Percentiles rank a stretch among this genome's conserved stretches.
phyloP scores from a whole-genome alignment of 2,113 vertebrate species.

The Burhinus bistriatus region DNA sequence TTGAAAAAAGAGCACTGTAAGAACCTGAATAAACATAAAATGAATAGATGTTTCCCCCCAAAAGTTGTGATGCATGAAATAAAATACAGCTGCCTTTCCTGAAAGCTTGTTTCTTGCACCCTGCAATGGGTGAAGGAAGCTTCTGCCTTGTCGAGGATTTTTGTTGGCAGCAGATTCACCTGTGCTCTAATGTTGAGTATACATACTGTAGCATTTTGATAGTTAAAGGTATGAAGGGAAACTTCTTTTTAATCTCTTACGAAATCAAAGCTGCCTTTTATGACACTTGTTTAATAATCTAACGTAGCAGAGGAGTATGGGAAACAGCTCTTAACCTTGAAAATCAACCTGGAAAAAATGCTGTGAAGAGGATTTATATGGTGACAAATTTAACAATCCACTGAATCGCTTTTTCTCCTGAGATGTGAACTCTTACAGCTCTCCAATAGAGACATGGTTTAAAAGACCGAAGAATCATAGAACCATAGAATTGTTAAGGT shows the following conservation, averaged over 20 bases:
- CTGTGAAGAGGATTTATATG: slow-evolving; percentile 11
- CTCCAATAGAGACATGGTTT: background rate
- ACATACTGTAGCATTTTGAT: background rate
- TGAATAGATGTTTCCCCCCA: background rate
- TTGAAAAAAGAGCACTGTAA: background rate
- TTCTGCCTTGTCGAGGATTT: background rate
- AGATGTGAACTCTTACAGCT: background rate
- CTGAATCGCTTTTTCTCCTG: background rate
- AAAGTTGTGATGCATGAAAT: background rate
- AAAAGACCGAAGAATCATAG: background rate
- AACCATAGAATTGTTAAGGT: too few relatives aligned
- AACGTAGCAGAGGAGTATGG: background rate
- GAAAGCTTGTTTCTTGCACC: background rate
- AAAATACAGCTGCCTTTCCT: background rate
- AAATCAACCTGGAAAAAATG: background rate
- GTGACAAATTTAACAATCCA: slow-evolving; percentile 23
- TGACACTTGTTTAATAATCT: slow-evolving; percentile 23
- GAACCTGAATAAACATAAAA: background rate
- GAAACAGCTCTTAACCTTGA: slow-evolving; percentile 43
- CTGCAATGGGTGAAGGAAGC: background rate
- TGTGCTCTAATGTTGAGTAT: background rate
- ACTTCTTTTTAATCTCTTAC: background rate
- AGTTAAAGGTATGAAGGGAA: background rate
- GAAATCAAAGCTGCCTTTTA: slow-evolving; percentile 21
- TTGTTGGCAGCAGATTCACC: background rate